Evolutionary conservation across 2,888 invertebrate genomes (phyloP).

Genomic region (Phortica magna): DNA sequence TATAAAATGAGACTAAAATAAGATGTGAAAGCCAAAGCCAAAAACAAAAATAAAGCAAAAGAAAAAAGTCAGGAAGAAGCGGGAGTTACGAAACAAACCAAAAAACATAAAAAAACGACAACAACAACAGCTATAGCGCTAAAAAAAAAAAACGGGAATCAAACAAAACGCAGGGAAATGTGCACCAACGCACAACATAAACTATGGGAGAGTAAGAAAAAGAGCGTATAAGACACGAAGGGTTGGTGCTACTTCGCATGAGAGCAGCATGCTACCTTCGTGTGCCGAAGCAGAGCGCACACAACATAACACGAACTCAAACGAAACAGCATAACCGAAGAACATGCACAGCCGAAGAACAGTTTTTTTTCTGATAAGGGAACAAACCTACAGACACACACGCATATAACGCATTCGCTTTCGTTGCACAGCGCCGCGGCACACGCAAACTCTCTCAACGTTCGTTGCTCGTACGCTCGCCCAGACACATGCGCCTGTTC

Average conservation of each 20-base stretch:
- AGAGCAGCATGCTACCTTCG: no score
- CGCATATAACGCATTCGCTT: constrained; percentile 24
- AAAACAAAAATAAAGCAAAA: constrained; percentile 63
- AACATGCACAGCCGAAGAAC: not conserved
- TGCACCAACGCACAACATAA: constrained; percentile 26
- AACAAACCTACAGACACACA: constrained; percentile 17
- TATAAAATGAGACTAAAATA: constrained; percentile 62
- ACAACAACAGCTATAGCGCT: constrained; percentile 17
- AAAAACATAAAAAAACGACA: constrained; percentile 18
- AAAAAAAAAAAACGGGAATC: constrained; percentile 7
- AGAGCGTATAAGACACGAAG: not conserved
- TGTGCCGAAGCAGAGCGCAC: not conserved
- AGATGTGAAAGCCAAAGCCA: constrained; percentile 65
- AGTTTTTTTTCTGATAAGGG: constrained; percentile 12
- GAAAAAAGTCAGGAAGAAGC: constrained; percentile 31
- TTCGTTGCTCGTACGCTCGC: not conserved
- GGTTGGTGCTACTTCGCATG: not conserved
- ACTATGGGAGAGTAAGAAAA: not conserved
- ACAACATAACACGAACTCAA: not conserved
- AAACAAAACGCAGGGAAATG: constrained; percentile 32
- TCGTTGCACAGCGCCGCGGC: constrained; percentile 1
- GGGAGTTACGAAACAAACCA: constrained; percentile 47
- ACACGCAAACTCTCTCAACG: constrained; percentile 6
- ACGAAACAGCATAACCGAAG: not conserved
- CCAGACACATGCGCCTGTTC: constrained; percentile 44